Evolutionary conservation across 2,888 invertebrate species (phyloP), one percentile per base, ranked within the genome.

Genomic region (Anoncus sp.): DNA sequence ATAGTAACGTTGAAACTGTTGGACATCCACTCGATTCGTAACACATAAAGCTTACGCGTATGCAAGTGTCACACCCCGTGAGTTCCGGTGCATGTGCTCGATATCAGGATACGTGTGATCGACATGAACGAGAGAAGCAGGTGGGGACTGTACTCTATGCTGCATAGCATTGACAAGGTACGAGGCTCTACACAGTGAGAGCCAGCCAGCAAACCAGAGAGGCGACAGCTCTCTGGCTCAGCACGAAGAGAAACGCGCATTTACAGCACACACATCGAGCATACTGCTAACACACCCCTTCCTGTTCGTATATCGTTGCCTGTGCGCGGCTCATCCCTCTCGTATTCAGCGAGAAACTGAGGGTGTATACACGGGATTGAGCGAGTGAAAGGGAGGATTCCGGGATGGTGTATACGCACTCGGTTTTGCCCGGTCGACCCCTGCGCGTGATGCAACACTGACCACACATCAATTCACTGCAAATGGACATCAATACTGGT

Each of bases 401-500:
- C 80, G 71, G 75, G n/a, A 63, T 80, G 81, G 82, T 81, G 83
- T 84, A 79, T 83, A 81, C 81, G 83, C 88, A 85, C 86, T 83
- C 85, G 82, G 86, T 88, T 87, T 88, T 87, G 86, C 84, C 84
- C 84, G 87, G 85, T 88, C 88, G 85, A 88, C 89, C 90, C 89
- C 89, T 89, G 89, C 84, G 88, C 87, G 89, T 89, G 90, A 89
- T 90, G 90, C 90, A 89, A 90, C 89, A 90, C 88, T 90, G 90
- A 90, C 90, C 91, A 90, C 91, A 90, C 90, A 91, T 91, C 91
- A 91, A 91, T 91, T 91, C 91, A 89, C 90, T 91, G 90, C 89
- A 91, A 91, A 91, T 90, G 91, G 90, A 91, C 91, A 91, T 91
- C 91, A 91, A 91, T 91, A 91, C 90, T 86, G 90, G 90, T 91